Percentiles rank a stretch among this genome's conserved stretches.
Evolutionary conservation across 53 echinoderm and acorn worm genomes (phyloP).

Genomic region (Arbacia lixula): DNA sequence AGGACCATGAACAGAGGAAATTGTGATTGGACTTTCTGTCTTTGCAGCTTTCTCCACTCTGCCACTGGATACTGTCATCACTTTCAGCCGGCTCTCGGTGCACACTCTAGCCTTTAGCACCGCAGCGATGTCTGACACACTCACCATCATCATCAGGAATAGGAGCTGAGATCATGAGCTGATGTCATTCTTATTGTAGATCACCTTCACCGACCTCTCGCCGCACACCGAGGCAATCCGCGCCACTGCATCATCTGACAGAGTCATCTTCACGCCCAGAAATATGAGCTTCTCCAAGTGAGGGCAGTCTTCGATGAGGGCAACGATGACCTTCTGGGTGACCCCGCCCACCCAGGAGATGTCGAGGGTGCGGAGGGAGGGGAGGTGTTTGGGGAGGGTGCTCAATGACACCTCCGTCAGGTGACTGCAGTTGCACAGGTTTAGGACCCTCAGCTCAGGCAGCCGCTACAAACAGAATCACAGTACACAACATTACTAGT

Average conservation of each 20-base stretch:
- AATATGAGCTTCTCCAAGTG: slow-evolving; percentile 57
- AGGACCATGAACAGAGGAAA: too few species aligned
- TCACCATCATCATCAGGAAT: slow-evolving; percentile 41
- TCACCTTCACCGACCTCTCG: slow-evolving; percentile 54
- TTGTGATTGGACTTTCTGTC: too few species aligned
- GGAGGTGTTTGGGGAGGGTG: slow-evolving; percentile 66
- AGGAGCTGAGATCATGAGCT: background rate
- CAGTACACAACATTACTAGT: too few species aligned
- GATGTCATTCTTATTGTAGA: slow-evolving; percentile 17
- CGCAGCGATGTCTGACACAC: slow-evolving; percentile 55
- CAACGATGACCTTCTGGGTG: slow-evolving; percentile 53
- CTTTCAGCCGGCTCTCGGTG: slow-evolving; percentile 37
- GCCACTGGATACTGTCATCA: too few species aligned
- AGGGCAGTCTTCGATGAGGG: slow-evolving; percentile 56
- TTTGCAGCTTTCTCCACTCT: too few species aligned
- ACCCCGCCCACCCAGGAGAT: slow-evolving; percentile 55
- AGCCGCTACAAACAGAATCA: slow-evolving; percentile 74
- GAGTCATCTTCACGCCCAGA: slow-evolving; percentile 46
- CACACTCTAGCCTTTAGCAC: slow-evolving; percentile 21
- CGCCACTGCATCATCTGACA: slow-evolving; percentile 63
- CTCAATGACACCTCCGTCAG: slow-evolving; percentile 60
- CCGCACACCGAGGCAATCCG: slow-evolving; percentile 43
- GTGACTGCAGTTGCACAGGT: slow-evolving; percentile 68
- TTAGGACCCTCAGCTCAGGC: slow-evolving; percentile 60
- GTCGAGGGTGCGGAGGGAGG: slow-evolving; percentile 50